Evolutionary conservation across 2,888 invertebrate genomes (phyloP), one percentile per base, ranked within the genome.

Genomic region (Rhagonycha fulva): DNA sequence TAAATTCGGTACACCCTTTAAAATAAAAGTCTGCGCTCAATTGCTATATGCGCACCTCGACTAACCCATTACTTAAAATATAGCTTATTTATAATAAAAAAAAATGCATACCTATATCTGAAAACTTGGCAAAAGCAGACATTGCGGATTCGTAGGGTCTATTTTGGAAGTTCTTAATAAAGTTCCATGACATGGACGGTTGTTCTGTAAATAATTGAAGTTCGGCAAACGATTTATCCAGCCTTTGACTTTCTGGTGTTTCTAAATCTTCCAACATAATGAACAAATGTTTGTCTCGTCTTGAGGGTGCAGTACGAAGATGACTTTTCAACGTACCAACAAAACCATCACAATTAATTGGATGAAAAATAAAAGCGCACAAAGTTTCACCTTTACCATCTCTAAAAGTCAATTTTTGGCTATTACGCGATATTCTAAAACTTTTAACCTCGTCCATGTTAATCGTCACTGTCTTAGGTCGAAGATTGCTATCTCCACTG

Each of bases 151-250:
- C 94, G 84, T 95, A 95, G 0, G 97, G 96, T 84, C 95, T 90
- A 76, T 91, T 89, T 80, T 90, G 91, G 74, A 91, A 88, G 84
- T 90, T 91, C 81, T 89, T 89, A 23, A 92, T 87, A 82, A 92
- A 89, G 77, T 89, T 90, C 94, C 94, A 94, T 0, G 92, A 91
- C 83, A 92, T 91, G 0, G 92, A 90, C 0, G 92, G 90, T 71
- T 91, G 91, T 82, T 94, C 94, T 14, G 92, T 91, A 84, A 95
- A 94, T 76, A 98, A 91, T 84, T 96, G 93, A 78, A 98, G 87
- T 82, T 97, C 96, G 4, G 95, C 95, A 85, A 98, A 97, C 0
- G 97, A 97, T 85, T 92, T 93, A 81, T 94, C 94, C 78, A 97
- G 86, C 26, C 94, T 94, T 81, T 92, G 91, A 10, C 92, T 91